Base-by-base conservation (phyloP, 2,888 invertebrate species). In the Drosophila borborema region DNA sequence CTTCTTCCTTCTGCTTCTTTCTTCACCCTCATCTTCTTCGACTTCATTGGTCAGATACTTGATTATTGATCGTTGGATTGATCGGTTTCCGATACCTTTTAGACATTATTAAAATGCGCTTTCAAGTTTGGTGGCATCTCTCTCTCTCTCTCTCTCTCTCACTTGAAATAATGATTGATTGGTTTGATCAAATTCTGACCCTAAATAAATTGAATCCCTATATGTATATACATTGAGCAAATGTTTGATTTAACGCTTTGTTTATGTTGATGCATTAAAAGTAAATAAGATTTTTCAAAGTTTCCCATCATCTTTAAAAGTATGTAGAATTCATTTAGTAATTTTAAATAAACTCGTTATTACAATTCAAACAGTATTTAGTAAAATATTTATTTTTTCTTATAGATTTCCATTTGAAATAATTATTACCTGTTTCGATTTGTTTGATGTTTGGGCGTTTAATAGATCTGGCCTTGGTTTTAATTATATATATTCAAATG, bases 121-220 rank as follows among this genome's bases (percentile, higher is more conserved):
- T 74, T 68, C 63, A 48, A 51, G 38, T 56, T 77, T 82, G 72
- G 61, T 75, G 74, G 74, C 69, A 70, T 72, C n/a, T 16, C 12
- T 28, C 16, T 40, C 23, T 9, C 10, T 54, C 23, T 28, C 23
- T 6, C 54, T 12, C 36, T 9, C 16, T 70, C 74, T 79, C 53
- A 69, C 66, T 60, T 72, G 70, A 84, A 82, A 77, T 84, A 20
- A 78, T 88, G 90, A 88, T 88, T 88, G 88, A 88, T 88, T 88
- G 75, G 81, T 76, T 77, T 74, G 82, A 82, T 90, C 77, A 68
- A 82, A 41, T 12, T 34, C 14, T 71, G 69, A 51, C 64, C 76
- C 59, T 48, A 53, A 45, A 45, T 43, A 20, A 40, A 38, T 31
- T 41, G 10, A 49, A 43, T 43, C 43, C 34, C 12, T 34, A 18